Conservation (phyloP, 2,888 invertebrate genomes). For the Rhagium mordax region DNA sequence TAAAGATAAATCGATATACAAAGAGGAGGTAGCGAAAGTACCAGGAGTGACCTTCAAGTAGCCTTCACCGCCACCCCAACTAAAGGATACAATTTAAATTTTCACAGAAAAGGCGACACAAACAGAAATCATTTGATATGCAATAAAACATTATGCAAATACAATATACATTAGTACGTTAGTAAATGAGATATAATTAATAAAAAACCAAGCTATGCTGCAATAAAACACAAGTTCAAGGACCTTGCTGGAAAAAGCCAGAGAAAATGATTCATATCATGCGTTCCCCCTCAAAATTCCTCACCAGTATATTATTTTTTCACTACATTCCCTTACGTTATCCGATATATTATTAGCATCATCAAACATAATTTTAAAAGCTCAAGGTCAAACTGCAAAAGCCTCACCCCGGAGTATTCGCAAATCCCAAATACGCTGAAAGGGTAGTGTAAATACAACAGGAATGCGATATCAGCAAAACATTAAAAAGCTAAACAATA, state of each 20-base stretch:
- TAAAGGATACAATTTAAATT: neutral
- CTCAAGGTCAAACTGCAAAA: neutral
- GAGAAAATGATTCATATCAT: no score
- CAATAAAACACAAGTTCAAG: no score
- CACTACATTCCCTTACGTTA: neutral
- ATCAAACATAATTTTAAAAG: neutral
- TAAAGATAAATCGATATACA: constrained; percentile 9
- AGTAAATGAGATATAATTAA: no score
- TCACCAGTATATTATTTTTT: no score
- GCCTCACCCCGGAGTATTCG: neutral
- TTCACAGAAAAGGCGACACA: neutral
- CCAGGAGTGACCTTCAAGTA: constrained; percentile 13
- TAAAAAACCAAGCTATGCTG: no score
- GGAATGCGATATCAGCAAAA: neutral
- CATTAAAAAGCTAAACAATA: constrained; percentile 8
- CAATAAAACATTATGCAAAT: neutral
- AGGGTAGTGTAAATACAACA: neutral
- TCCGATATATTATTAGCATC: neutral
- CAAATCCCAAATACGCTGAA: neutral
- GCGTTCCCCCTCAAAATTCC: no score
- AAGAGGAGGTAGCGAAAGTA: constrained; percentile 8
- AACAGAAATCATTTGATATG: neutral
- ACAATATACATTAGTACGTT: no score
- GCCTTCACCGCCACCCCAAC: neutral
- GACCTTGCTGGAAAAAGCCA: no score